phyloP scores from a whole-genome alignment of 1,140 invertebrate genomes.

The Chymomyza costata region DNA sequence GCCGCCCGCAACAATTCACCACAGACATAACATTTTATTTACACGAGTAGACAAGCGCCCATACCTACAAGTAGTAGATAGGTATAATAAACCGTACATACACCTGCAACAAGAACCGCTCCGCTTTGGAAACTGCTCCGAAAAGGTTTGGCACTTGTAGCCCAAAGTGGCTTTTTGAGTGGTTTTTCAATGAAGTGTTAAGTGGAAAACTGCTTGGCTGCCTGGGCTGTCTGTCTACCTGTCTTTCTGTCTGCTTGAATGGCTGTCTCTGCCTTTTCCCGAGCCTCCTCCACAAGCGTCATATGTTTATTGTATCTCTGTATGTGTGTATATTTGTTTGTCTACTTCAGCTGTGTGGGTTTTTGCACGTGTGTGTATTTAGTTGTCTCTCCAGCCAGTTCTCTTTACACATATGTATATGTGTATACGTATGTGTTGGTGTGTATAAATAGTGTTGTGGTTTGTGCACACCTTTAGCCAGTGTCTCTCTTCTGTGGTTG shows the following conservation, averaged over 20 bases:
- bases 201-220: constrained; percentile 57
- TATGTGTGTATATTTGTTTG: background rate
- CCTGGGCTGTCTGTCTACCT: constrained; percentile 13
- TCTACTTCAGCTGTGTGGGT: constrained; percentile 5
- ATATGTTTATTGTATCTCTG: constrained; percentile 19
- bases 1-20: constrained; percentile 15
- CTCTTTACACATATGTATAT: no score
- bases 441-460: constrained; percentile 55
- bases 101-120: no score
- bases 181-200: constrained; percentile 75
- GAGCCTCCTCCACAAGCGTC: constrained; percentile 47
- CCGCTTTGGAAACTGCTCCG: no score
- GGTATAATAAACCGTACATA: no score
- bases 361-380: constrained; percentile 31
- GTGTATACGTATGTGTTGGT: no score
- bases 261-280: background rate
- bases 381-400: constrained; percentile 47
- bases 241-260: constrained; percentile 2
- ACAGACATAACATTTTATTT: constrained; percentile 38
- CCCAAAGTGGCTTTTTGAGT: constrained; percentile 61
- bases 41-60: no score
- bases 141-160: constrained; percentile 34
- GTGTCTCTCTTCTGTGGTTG: constrained; percentile 17
- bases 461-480: constrained; percentile 49
- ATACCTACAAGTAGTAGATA: no score